These are phyloP conservation scores for Pangasius sanitwongsei DNA, from an alignment of 2,797 vertebrate species.

Conservation along the genomic window DNA sequence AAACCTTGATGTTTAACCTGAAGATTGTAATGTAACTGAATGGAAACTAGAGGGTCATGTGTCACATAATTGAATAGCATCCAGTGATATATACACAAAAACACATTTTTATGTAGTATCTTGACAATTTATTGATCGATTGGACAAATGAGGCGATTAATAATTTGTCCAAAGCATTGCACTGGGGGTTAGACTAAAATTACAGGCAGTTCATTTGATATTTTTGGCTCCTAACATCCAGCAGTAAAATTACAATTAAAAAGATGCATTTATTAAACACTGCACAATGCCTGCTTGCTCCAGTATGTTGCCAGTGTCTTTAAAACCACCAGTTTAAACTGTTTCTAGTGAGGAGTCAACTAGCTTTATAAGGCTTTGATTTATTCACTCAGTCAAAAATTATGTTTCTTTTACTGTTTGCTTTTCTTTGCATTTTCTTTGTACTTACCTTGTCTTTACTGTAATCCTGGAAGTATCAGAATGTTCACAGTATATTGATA, in stretches of 20 bases:
- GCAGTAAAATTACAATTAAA: not conserved
- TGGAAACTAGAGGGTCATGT: not conserved
- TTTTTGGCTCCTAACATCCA: not conserved
- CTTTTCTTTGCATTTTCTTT: not conserved
- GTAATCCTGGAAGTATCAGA: slow-evolving; percentile 3
- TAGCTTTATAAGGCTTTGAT: slow-evolving; percentile 22
- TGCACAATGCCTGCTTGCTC: not conserved
- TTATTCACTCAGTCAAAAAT: not conserved
- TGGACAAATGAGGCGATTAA: not conserved
- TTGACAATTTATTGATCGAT: not conserved
- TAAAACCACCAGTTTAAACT: not conserved
- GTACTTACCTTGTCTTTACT: slow-evolving; percentile 10
- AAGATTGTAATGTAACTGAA: slow-evolving; percentile 6
- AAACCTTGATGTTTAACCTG: not conserved
- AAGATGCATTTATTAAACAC: not conserved
- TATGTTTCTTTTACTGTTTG: not conserved
- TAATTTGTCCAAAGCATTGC: slow-evolving; percentile 5
- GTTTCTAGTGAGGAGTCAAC: not conserved
- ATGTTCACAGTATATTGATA: slow-evolving; percentile 25
- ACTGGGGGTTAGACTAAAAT: not conserved
- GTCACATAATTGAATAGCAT: not conserved
- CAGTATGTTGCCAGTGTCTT: not conserved
- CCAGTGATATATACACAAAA: not conserved
- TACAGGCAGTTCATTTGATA: not conserved
- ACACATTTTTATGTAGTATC: not conserved